Evolutionary conservation across 2,797 vertebrate genomes (phyloP).

Genomic region (Anomalospiza imberbis): DNA sequence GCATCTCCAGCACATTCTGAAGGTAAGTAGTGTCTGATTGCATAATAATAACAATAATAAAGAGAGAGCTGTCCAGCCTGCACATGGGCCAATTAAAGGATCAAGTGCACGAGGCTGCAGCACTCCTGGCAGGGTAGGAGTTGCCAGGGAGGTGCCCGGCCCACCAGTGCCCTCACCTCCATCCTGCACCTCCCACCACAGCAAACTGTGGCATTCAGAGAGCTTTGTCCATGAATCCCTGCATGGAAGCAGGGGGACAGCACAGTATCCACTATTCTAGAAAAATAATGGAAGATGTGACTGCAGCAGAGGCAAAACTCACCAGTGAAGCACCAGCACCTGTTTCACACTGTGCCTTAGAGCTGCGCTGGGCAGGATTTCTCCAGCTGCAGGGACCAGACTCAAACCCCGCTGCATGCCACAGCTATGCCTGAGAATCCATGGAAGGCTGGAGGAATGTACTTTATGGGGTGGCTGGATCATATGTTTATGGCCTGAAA

Average conservation of each 20-base stretch:
- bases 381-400: not conserved
- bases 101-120: not conserved
- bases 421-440: not conserved
- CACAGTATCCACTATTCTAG: not conserved
- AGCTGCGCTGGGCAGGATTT: not conserved
- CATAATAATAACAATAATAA: constrained; percentile 42
- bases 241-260: not conserved
- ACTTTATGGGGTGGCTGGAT: constrained; percentile 10
- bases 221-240: not conserved
- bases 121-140: not conserved
- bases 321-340: not conserved
- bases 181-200: not conserved
- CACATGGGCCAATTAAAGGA: not conserved
- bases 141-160: not conserved
- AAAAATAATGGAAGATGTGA: not conserved
- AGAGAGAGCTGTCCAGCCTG: constrained; percentile 20
- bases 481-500: constrained; percentile 32
- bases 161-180: not conserved
- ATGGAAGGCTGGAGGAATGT: not conserved
- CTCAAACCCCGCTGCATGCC: rapidly evolving
- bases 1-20: constrained; percentile 13
- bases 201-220: not conserved
- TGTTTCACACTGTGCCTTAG: rapidly evolving
- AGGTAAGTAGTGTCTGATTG: constrained; percentile 50
- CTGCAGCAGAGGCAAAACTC: not conserved